phyloP scores from a whole-genome alignment of 2,888 invertebrate genomes.

The Mesorhabditis spiculigera region DNA sequence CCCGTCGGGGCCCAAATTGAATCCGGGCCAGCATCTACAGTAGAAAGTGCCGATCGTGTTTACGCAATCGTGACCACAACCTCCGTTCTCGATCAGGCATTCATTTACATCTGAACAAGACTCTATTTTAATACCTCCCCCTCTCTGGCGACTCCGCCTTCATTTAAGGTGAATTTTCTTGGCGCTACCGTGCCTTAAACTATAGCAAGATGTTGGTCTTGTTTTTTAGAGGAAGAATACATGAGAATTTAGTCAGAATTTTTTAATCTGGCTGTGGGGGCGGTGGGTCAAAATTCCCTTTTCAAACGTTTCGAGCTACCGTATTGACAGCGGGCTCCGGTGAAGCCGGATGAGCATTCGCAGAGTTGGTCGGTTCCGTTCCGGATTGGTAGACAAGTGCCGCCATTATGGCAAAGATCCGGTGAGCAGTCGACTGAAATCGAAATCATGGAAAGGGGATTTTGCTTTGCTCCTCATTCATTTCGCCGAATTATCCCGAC shows the following conservation, averaged over 20 bases:
- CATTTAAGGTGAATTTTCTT: no score
- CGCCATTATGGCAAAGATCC: slow-evolving; percentile 63
- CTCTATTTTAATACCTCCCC: neutral
- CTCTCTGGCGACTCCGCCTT: no score
- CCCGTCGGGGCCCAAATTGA: slow-evolving; percentile 51
- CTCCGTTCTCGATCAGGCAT: slow-evolving; percentile 63
- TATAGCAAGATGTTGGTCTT: no score
- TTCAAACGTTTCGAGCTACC: slow-evolving; percentile 55
- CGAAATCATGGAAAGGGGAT: neutral
- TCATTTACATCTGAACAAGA: slow-evolving; percentile 73
- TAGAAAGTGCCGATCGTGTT: slow-evolving; percentile 80
- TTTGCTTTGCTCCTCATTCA: no score
- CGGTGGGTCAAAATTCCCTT: neutral
- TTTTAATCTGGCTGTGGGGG: no score
- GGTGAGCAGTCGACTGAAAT: slow-evolving; percentile 61
- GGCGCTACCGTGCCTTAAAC: no score
- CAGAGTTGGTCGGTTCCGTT: slow-evolving; percentile 58
- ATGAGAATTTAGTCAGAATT: no score
- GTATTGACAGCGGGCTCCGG: slow-evolving; percentile 63
- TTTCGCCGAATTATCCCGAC: no score
- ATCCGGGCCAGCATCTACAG: slow-evolving; percentile 64
- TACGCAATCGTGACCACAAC: slow-evolving; percentile 68
- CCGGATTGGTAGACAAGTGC: slow-evolving; percentile 56
- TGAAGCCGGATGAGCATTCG: slow-evolving; percentile 61
- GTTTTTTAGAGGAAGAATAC: no score